Percentiles rank a stretch among this genome's conserved stretches.
Evolutionary conservation across 2,797 vertebrate genomes (phyloP).

Genomic region (Spheniscus humboldti): DNA sequence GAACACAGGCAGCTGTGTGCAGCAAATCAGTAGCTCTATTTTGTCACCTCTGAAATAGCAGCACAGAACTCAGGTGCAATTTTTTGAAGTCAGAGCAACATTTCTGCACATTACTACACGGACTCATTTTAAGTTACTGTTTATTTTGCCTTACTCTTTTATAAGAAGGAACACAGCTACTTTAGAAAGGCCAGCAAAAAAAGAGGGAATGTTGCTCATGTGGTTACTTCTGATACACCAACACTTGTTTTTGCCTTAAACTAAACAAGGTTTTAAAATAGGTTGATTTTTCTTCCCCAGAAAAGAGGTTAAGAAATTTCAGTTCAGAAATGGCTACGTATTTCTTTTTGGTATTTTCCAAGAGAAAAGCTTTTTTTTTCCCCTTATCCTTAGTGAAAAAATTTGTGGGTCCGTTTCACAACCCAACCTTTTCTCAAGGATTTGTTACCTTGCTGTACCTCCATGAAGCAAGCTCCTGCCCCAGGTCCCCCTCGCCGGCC

Average conservation of each 20-base stretch:
- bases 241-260: neutral
- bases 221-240: neutral
- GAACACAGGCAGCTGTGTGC: neutral
- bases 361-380: fast-evolving
- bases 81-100: neutral
- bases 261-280: neutral
- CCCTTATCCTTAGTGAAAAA: neutral
- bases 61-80: neutral
- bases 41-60: neutral
- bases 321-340: neutral
- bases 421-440: neutral
- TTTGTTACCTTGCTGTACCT: neutral
- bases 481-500: fast-evolving
- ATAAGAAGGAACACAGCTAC: neutral
- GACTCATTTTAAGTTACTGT: neutral
- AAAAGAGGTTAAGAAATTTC: neutral
- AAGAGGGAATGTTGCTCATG: neutral
- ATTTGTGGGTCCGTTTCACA: neutral
- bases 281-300: neutral
- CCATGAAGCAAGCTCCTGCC: neutral
- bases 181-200: neutral
- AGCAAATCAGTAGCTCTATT: neutral
- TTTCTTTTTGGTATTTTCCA: neutral
- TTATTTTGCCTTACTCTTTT: neutral
- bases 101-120: neutral